Evolutionary conservation across 2,888 invertebrate species (phyloP).

Genomic region (Diaphora mendica): DNA sequence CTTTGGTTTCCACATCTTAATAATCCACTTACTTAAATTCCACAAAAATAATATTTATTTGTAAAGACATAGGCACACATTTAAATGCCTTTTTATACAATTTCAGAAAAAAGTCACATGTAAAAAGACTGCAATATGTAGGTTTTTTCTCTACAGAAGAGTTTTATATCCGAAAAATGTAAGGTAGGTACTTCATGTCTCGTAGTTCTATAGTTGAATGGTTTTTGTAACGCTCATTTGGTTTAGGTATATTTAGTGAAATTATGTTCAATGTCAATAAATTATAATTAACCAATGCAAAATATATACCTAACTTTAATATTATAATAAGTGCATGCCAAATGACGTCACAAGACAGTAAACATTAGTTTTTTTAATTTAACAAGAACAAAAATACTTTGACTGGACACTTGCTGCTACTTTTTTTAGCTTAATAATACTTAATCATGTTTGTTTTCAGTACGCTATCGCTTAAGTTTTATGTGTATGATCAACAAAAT

Average conservation of each 20-base stretch:
- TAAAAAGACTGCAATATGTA: neutral
- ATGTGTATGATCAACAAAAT: constrained; percentile 22
- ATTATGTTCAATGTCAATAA: neutral
- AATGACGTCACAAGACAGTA: constrained; percentile 31
- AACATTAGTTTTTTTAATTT: constrained; percentile 29
- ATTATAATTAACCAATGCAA: neutral
- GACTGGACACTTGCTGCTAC: constrained; percentile 36
- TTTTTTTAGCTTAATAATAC: constrained; percentile 20
- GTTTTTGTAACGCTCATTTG: constrained; percentile 3
- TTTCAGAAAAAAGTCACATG: neutral
- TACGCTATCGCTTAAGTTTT: constrained; percentile 31
- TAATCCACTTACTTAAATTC: too few species aligned
- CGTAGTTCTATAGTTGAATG: constrained; percentile 9
- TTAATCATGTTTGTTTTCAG: constrained; percentile 27
- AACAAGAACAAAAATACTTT: constrained; percentile 37
- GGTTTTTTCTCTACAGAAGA: neutral
- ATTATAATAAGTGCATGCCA: constrained; percentile 11
- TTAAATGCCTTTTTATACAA: neutral
- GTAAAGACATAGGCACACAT: neutral
- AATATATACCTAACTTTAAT: neutral
- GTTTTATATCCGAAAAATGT: neutral
- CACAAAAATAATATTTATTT: neutral
- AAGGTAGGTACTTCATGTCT: constrained; percentile 5
- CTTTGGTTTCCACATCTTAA: neutral
- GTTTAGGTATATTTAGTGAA: neutral